Evolutionary conservation across 1,140 invertebrate genomes (phyloP), one percentile per base, ranked within the genome.

Genomic region (Andrena cerasifolii): DNA sequence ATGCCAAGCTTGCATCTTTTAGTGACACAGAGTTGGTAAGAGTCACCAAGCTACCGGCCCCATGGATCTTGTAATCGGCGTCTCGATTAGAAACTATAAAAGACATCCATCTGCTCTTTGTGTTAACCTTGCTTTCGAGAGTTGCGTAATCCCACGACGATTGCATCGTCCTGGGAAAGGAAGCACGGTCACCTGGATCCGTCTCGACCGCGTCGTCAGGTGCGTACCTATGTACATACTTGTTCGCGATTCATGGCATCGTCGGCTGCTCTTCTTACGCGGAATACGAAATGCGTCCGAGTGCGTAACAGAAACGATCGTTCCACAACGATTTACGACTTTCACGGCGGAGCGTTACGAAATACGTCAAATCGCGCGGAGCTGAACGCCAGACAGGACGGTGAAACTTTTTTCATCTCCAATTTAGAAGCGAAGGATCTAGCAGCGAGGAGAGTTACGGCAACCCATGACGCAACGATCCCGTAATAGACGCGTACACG

Each of bases 41-140:
- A n/a, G n/a, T n/a, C n/a, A n/a, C n/a, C n/a, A n/a, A n/a, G n/a
- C n/a, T n/a, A n/a, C n/a, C n/a, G n/a, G n/a, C n/a, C n/a, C n/a
- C n/a, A n/a, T n/a, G n/a, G n/a, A n/a, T n/a, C n/a, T 7, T 24
- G 31, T n/a, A 28, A 71, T n/a, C 45, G 10, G 33, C 36, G 36
- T 10, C 36, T n/a, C n/a, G n/a, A n/a, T n/a, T n/a, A n/a, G n/a
- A n/a, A n/a, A n/a, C n/a, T n/a, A n/a, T n/a, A n/a, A n/a, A n/a
- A n/a, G n/a, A n/a, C n/a, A n/a, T n/a, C n/a, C n/a, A n/a, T n/a
- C n/a, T n/a, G n/a, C n/a, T n/a, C n/a, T n/a, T n/a, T n/a, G n/a
- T n/a, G n/a, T n/a, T 63, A 71, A 84, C 70, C 70, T 84, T 76
- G 82, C 77, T 71, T 45, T 75, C 59, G 26, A 70, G 63, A 74